phyloP scores from a whole-genome alignment of 2,797 vertebrate genomes.

The Microcaecilia unicolor region DNA sequence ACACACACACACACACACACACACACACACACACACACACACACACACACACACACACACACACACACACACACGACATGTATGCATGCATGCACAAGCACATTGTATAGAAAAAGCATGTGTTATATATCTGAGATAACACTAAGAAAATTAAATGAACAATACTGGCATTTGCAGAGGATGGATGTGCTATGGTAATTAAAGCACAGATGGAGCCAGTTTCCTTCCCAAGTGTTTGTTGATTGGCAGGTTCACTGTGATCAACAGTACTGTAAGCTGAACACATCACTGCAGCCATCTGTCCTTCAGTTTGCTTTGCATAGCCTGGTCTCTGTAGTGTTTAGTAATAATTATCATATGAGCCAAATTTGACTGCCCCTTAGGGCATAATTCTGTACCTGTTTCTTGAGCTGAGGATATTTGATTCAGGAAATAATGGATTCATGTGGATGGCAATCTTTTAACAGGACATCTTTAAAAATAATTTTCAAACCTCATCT shows the following conservation, averaged over 20 bases:
- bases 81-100: not conserved
- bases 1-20: too few species aligned
- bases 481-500: too few species aligned
- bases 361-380: slow-evolving; percentile 8
- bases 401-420: not conserved
- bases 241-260: slow-evolving; percentile 36
- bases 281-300: slow-evolving; percentile 30
- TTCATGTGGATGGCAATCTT: too few species aligned
- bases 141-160: slow-evolving; percentile 23
- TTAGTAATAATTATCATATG: slow-evolving; percentile 21
- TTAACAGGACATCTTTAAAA: too few species aligned
- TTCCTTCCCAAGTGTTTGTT: slow-evolving; percentile 29
- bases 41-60: too few species aligned
- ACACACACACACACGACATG: too few species aligned
- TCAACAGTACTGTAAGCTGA: slow-evolving; percentile 23
- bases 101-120: slow-evolving; percentile 5
- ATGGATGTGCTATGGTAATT: slow-evolving; percentile 35
- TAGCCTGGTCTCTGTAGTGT: slow-evolving; percentile 10
- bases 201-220: slow-evolving; percentile 39
- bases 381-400: slow-evolving; percentile 3
- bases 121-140: slow-evolving; percentile 11
- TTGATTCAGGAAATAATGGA: too few species aligned
- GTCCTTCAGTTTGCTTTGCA: slow-evolving; percentile 15
- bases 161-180: slow-evolving; percentile 23
- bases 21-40: too few species aligned